These are phyloP conservation scores for Thinocorus orbignyianus DNA, from an alignment of 2,113 vertebrate genomes.

Conservation along the genomic window DNA sequence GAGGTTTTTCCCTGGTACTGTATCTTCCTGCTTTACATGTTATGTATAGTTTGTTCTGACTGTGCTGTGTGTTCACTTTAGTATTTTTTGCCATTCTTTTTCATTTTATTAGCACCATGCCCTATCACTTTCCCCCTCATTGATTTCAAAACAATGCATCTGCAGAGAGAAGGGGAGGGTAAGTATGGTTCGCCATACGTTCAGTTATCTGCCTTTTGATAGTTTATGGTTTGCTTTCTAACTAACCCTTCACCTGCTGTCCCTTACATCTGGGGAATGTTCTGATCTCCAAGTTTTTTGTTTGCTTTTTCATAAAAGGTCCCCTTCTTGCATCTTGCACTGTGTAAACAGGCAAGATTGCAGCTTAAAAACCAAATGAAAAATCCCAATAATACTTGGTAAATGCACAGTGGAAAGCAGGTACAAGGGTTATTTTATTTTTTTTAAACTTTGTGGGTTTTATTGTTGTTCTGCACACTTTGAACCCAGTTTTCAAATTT, in stretches of 20 bases:
- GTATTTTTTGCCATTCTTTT: conserved; percentile 88
- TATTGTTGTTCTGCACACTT: conserved; percentile 71
- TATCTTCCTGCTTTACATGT: conserved; percentile 81
- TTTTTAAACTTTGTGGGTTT: conserved; percentile 67
- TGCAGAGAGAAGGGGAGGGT: conserved; percentile 95
- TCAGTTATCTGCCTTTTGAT: conserved; percentile 75
- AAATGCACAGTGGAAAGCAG: conserved; percentile 70
- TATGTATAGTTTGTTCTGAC: conserved; percentile 83
- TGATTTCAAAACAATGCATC: conserved; percentile 99
- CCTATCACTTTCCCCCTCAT: conserved; percentile 94
- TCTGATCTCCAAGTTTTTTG: conserved; percentile 38
- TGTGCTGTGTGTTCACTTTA: conserved; percentile 84
- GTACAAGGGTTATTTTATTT: conserved; percentile 72
- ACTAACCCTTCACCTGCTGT: conserved; percentile 81
- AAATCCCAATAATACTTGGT: neutral
- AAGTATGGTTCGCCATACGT: conserved; percentile 84
- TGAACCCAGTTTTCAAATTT: conserved; percentile 67
- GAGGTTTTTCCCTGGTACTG: conserved; percentile 66
- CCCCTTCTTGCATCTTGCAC: conserved; percentile 28
- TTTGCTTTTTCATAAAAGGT: neutral
- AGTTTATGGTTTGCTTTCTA: conserved; percentile 74
- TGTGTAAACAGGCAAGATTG: conserved; percentile 51
- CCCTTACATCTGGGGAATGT: conserved; percentile 61
- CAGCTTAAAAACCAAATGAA: neutral
- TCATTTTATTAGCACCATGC: conserved; percentile 90